phyloP scores from a whole-genome alignment of 2,113 vertebrate genomes.

The Scophthalmus maximus region DNA sequence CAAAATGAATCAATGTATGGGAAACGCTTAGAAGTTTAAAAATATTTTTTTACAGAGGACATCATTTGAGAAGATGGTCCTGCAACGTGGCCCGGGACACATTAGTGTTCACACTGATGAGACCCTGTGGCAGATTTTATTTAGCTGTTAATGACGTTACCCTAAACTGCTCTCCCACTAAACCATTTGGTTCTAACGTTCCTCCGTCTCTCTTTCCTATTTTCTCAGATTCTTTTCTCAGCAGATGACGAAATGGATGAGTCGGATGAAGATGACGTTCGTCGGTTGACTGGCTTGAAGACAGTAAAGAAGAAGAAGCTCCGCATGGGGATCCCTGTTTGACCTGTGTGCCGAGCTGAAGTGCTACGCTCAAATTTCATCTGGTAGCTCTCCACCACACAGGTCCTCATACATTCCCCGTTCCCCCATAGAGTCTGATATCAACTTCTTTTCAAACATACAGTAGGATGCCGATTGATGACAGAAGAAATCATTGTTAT shows the following conservation, averaged over 20 bases:
- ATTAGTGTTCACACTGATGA: too few species aligned
- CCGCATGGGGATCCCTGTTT: constrained; percentile 94
- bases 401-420: constrained; percentile 6
- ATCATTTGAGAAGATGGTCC: too few species aligned
- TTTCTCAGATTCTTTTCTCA: constrained; percentile 94
- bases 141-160: too few species aligned
- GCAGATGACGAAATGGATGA: constrained; percentile 99
- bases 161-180: too few species aligned
- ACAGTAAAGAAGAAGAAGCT: constrained; percentile 94
- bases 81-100: too few species aligned
- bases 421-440: constrained; percentile 8
- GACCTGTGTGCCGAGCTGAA: constrained; percentile 69
- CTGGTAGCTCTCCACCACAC: constrained; percentile 19
- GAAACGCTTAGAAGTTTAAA: too few species aligned
- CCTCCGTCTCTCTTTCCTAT: neutral
- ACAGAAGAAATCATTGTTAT: constrained; percentile 12
- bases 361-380: neutral
- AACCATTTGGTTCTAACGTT: too few species aligned
- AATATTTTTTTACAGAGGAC: too few species aligned
- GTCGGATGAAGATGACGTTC: constrained; percentile 92
- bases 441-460: constrained; percentile 12
- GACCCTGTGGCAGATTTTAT: too few species aligned
- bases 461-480: constrained; percentile 4
- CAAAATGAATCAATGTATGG: too few species aligned
- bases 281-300: constrained; percentile 89